Base-by-base conservation (phyloP, 2,113 vertebrate species). In the Gymnorhina tibicen region DNA sequence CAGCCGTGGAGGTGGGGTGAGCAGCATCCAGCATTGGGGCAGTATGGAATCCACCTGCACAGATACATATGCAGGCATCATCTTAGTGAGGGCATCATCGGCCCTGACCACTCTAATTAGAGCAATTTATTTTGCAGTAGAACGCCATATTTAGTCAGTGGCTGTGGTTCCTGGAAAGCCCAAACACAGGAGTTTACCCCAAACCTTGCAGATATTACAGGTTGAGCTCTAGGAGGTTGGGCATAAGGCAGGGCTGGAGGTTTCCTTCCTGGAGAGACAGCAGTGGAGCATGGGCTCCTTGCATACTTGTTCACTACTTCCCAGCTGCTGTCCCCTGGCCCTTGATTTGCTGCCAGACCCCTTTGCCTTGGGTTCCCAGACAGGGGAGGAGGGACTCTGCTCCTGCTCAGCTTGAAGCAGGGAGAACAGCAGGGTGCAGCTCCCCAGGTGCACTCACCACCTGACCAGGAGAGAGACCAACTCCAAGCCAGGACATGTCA, bases 101-200 rank as follows among this genome's bases (percentile, higher is more conserved):
- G 22, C 47, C 42, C 24, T 64, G 33, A 80, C 63, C 44, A 9
- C 11, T 79, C 42, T 70, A 11, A 30, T 94, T 44, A 56, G 22
- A 53, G 37, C 58, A 68, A 3, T 64, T 77, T 41, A 44, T 41
- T 74, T 87, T 58, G 26, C n/a, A 49, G 12, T 67, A 60, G 26
- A 9, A 44, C 1, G 4, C 26, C 1, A 0, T 35, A 19, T 78
- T 59, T 70, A 56, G 19, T 59, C 46, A 5, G 42, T 6, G 5
- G 55, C 46, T 21, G 12, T 3, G 1, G 33, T 91, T 95, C 49
- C 76, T 80, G 46, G 75, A 91, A 73, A 91, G 30, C 32, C 20
- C 3, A 7, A 13, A 28, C 9, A 3, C 0, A 0, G 6, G 72
- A 74, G 11, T 73, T 91, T 53, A 58, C 60, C 32, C 20, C 28